phyloP scores from a whole-genome alignment of 1,140 invertebrate species.

The Sipha flava region DNA sequence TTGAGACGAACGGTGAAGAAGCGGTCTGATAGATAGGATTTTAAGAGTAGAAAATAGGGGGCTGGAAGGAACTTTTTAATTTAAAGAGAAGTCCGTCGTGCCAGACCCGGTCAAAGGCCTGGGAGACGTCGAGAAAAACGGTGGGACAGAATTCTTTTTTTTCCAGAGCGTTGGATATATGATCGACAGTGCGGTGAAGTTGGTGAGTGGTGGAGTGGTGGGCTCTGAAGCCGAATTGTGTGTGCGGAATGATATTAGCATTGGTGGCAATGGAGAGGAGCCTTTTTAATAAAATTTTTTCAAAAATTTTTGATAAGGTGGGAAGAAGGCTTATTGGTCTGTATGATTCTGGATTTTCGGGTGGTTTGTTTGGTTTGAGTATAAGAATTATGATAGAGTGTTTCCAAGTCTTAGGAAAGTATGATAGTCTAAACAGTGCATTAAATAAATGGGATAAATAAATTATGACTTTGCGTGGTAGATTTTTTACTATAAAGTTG shows the following conservation, averaged over 20 bases:
- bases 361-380: too few species aligned
- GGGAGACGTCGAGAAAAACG: slow-evolving; percentile 40
- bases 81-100: slow-evolving; percentile 32
- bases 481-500: not conserved
- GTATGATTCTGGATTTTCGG: too few species aligned
- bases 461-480: not conserved
- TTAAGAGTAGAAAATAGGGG: not conserved
- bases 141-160: slow-evolving; percentile 36
- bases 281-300: slow-evolving; percentile 35
- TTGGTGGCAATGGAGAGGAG: not conserved
- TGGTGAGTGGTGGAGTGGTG: not conserved
- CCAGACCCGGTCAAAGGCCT: slow-evolving; percentile 37
- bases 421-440: not conserved
- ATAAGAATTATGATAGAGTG: too few species aligned
- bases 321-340: slow-evolving; percentile 21
- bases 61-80: not conserved
- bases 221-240: slow-evolving; percentile 16
- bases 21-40: not conserved
- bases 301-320: slow-evolving; percentile 35
- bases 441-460: not conserved
- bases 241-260: slow-evolving; percentile 14
- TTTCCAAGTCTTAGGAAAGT: not conserved
- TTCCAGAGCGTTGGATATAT: not conserved
- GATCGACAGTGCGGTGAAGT: not conserved
- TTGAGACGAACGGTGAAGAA: not conserved